A percentile compares a stretch with the other conserved stretches of the same genome.
Conservation (phyloP, 2,888 invertebrate species). For the Drosophila colorata region DNA sequence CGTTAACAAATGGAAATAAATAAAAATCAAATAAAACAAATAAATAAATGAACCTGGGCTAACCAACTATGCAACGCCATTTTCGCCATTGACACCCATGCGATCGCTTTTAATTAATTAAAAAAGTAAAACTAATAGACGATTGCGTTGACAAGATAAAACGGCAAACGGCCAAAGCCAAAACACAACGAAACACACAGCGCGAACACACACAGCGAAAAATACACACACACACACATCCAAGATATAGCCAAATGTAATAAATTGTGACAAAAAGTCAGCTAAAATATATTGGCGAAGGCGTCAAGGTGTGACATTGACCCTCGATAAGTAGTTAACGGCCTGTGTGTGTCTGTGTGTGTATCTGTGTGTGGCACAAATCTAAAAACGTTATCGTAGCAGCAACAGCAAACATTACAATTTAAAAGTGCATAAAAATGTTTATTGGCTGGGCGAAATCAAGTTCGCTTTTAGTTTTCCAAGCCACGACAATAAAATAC, state of each 20-base stretch:
- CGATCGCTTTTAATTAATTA: slow-evolving; percentile 77
- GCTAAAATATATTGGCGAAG: slow-evolving; percentile 63
- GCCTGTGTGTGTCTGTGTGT: slow-evolving; percentile 24
- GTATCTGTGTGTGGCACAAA: slow-evolving; percentile 63
- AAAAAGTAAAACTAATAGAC: slow-evolving; percentile 70
- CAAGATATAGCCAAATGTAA: slow-evolving; percentile 56
- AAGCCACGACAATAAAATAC: slow-evolving; percentile 52
- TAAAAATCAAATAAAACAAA: slow-evolving; percentile 25
- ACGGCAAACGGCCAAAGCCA: slow-evolving; percentile 48
- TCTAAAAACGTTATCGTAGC: slow-evolving; percentile 59
- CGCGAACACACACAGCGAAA: slow-evolving; percentile 33
- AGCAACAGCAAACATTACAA: slow-evolving; percentile 56
- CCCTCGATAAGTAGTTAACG: slow-evolving; percentile 56
- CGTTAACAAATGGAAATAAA: slow-evolving; percentile 19
- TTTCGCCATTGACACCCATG: slow-evolving; percentile 76
- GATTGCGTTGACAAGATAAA: slow-evolving; percentile 79
- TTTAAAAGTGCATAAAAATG: slow-evolving; percentile 76
- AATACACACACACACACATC: slow-evolving; percentile 22
- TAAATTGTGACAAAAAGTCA: slow-evolving; percentile 75
- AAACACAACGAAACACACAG: slow-evolving; percentile 38
- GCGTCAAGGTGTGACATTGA: slow-evolving; percentile 78
- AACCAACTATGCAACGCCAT: slow-evolving; percentile 42
- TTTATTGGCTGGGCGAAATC: slow-evolving; percentile 57
- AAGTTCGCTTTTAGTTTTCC: slow-evolving; percentile 61
- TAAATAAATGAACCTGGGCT: slow-evolving; percentile 24